Conservation (phyloP, 2,797 vertebrate species). For the Todus mexicanus region DNA sequence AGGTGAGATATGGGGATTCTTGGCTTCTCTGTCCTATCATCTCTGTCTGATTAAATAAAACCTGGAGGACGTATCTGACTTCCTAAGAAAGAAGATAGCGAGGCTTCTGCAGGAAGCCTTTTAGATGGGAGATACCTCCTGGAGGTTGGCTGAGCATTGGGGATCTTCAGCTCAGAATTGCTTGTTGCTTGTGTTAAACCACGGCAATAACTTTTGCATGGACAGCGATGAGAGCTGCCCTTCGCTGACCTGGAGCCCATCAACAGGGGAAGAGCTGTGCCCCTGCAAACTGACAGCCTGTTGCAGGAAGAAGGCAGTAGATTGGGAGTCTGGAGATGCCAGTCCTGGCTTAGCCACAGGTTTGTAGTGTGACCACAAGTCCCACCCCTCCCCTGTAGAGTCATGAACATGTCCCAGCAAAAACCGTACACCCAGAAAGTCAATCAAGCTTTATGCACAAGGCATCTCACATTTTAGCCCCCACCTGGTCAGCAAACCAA, state of each 20-base stretch:
- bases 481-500: not conserved
- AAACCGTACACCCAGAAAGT: not conserved
- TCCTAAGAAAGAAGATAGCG: not conserved
- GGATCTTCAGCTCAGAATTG: not conserved
- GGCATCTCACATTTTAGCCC: not conserved
- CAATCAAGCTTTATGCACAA: not conserved
- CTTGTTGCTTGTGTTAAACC: not conserved
- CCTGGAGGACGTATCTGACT: not conserved
- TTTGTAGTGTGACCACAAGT: not conserved
- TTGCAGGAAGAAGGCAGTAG: not conserved
- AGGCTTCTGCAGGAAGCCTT: too few relatives aligned
- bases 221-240: not conserved
- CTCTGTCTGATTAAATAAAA: not conserved
- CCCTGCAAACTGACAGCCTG: not conserved
- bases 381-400: not conserved
- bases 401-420: not conserved
- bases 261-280: not conserved
- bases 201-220: not conserved
- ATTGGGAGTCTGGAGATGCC: not conserved
- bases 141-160: not conserved
- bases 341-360: not conserved
- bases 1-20: not conserved
- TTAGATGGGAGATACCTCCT: not conserved
- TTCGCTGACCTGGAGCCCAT: not conserved
- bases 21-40: not conserved